These are phyloP conservation scores for Trematomus loennbergii DNA, from an alignment of 2,113 vertebrate genomes.

Conservation along the genomic window DNA sequence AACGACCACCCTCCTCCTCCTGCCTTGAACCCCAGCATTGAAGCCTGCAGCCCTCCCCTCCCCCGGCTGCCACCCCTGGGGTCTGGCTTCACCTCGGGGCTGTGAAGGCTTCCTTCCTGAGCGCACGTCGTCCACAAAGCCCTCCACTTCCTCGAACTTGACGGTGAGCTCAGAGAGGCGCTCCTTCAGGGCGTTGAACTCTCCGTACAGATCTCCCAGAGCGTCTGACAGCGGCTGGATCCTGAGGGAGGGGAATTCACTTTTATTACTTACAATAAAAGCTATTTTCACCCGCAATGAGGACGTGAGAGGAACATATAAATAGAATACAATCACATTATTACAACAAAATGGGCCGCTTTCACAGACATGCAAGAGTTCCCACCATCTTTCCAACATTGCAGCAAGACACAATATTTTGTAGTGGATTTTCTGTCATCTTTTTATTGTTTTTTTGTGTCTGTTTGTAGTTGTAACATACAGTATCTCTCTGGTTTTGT, in stretches of 20 bases:
- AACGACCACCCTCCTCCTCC: constrained; percentile 71
- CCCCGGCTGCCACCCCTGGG: background rate
- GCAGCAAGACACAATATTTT: too few species aligned
- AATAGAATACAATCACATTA: too few species aligned
- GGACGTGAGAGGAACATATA: background rate
- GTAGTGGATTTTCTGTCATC: too few species aligned
- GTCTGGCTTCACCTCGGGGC: constrained; percentile 26
- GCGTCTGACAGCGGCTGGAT: constrained; percentile 87
- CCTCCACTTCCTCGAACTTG: constrained; percentile 84
- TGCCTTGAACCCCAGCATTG: background rate
- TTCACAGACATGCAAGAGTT: too few species aligned
- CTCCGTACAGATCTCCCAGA: constrained; percentile 85
- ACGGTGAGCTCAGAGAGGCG: constrained; percentile 82
- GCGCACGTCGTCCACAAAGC: constrained; percentile 82
- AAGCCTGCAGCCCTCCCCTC: background rate
- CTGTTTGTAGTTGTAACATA: too few species aligned
- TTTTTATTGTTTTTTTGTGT: too few species aligned
- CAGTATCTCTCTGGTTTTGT: too few species aligned
- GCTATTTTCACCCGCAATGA: too few species aligned
- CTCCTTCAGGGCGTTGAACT: constrained; percentile 88
- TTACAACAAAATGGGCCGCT: too few species aligned
- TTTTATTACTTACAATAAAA: background rate
- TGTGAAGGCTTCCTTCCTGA: constrained; percentile 56
- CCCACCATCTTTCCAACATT: too few species aligned
- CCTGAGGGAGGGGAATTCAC: constrained; percentile 62